A percentile compares a stretch with the other conserved stretches of the same genome.
Evolutionary conservation across 1,140 invertebrate genomes (phyloP).

Genomic region (Medauroidea extradentata): DNA sequence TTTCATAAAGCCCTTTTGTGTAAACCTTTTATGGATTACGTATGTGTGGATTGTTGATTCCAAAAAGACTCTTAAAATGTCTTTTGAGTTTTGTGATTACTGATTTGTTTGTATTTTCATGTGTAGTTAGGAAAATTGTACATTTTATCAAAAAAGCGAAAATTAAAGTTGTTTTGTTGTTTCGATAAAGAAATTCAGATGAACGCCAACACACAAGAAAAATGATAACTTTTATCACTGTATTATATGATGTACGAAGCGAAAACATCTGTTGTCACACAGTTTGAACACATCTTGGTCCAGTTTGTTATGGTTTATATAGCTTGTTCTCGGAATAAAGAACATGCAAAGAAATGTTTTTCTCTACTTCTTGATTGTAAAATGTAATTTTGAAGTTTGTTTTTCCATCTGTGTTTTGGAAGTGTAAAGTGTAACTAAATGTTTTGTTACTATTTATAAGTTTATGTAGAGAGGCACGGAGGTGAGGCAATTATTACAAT

Average conservation of each 20-base stretch:
- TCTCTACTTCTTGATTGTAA: too few species aligned
- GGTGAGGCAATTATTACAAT: too few species aligned
- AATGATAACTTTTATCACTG: slow-evolving; percentile 9
- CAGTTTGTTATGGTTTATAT: slow-evolving; percentile 17
- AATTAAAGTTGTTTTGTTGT: slow-evolving; percentile 1
- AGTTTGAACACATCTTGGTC: not conserved
- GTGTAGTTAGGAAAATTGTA: not conserved
- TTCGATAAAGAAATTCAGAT: slow-evolving; percentile 1
- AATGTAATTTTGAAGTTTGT: too few species aligned
- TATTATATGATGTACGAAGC: slow-evolving; percentile 7
- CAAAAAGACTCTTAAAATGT: not conserved
- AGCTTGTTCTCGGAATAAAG: slow-evolving; percentile 18
- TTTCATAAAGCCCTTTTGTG: too few species aligned
- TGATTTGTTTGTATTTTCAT: slow-evolving; percentile 1
- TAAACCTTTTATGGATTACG: not conserved
- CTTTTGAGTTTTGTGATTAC: slow-evolving; percentile 12
- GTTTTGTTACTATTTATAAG: too few species aligned
- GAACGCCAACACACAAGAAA: not conserved
- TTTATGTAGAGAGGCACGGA: too few species aligned
- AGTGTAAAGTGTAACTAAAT: too few species aligned
- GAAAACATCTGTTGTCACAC: not conserved
- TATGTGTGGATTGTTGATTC: not conserved
- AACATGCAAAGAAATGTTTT: slow-evolving; percentile 4
- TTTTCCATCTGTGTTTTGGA: too few species aligned
- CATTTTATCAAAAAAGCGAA: slow-evolving; percentile 2